Base-by-base conservation (phyloP, 2,888 invertebrate genomes). In the Xestia rhomboidea region DNA sequence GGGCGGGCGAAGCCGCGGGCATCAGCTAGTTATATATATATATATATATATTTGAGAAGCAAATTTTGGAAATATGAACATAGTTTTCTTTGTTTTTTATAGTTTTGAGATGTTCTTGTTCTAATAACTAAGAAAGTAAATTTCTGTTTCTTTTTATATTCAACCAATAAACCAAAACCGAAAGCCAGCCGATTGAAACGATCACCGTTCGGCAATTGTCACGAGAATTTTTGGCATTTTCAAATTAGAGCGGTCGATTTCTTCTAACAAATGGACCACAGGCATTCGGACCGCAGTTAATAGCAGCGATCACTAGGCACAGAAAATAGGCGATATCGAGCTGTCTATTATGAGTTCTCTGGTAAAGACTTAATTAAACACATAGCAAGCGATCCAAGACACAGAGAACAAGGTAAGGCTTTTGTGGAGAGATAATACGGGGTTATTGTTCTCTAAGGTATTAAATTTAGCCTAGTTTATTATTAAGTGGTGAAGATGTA, bases 191-290 rank as follows among this genome's bases (percentile, higher is more conserved):
- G 30, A 51, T 54, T 51, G n/a, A 54, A 66, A 34, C 18, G 34
- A 11, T n/a, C 74, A 27, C 66, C 30, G 30, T 2, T 27, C 34
- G 27, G 1, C 66, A 34, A 70, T 69, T 24, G 70, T n/a, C 74
- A 15, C 11, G 18, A 68, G 57, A 24, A 81, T 69, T 76, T 84
- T 81, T 18, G 84, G 66, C 27, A 69, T 76, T 79, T 74, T 49
- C 34, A 2, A 74, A 70, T 83, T 62, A 74, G 49, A 70, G 2
- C 10, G n/a, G 30, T 24, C 18, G 38, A 38, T 76, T 67, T 38
- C 24, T 30, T 24, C 27, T 21, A 38, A 76, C 41, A 72, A 76
- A 69, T 76, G 49, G 27, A n/a, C 34, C 18, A 54, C 18, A 4
- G 54, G 30, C 1, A 76, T 84, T 69, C 15, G 15, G 18, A 21